Base-by-base conservation (phyloP, 2,888 invertebrate species). In the Hydrotaea cyrtoneurina region DNA sequence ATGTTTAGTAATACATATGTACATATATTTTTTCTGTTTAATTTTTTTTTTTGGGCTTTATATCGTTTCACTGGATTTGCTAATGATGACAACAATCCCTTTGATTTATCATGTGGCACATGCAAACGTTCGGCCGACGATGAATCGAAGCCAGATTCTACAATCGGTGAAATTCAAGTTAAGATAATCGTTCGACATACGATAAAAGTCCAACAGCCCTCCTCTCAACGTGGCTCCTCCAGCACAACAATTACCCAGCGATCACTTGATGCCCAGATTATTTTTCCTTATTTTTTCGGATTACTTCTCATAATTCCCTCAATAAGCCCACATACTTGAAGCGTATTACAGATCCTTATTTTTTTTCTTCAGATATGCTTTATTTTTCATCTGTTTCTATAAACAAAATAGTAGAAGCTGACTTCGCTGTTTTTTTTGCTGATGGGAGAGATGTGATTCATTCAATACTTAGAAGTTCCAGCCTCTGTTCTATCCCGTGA, bases 201-300 rank as follows among this genome's bases (percentile, higher is more conserved):
- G n/a, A n/a, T n/a, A n/a, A n/a, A 91, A 91, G 73, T 88, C 88
- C 36, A 90, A 90, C 0, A 91, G 91, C 80, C 91, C 90, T 55
- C 91, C 91, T 2, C 96, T 95, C 77, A 95, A 94, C 86, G 95
- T 95, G 86, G 94, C 95, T 0, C 89, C 93, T 1, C 80, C 84
- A n/a, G 93, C 94, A 19, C 93, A 94, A 0, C 95, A 94, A 10
- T 94, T 95, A 0, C 94, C 96, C 7, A 95, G 96, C 0, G 94
- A 96, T 10, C 95, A 96, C 0, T 95, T 97, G 95, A 94, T 96
- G 82, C 95, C 96, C 0, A 95, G 96, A n/a, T n/a, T 0, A 95
- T 96, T 0, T 95, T 96, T 69, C 97, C 97, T 64, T 97, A 97
- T 89, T 95, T 97, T n/a, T n/a, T n/a, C n/a, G n/a, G n/a, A n/a